Conservation (phyloP, 2,113 vertebrate genomes). For the Cnemophilus loriae region DNA sequence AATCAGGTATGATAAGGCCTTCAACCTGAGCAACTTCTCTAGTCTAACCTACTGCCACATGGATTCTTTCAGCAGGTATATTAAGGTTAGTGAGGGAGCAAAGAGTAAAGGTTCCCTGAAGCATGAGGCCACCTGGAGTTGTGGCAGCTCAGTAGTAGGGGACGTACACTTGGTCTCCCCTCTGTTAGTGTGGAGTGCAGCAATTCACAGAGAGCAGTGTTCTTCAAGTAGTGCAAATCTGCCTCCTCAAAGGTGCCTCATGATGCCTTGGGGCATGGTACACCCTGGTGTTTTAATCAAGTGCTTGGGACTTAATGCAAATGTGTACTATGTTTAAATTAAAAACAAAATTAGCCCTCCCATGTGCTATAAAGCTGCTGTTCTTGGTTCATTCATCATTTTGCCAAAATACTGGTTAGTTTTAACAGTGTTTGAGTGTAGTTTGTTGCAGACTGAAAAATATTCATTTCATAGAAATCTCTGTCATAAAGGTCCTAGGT, state of each 20-base stretch:
- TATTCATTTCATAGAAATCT: background rate
- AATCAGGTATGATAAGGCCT: background rate
- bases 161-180: rapidly evolving
- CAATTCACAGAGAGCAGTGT: background rate
- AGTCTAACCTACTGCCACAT: background rate
- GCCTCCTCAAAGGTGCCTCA: background rate
- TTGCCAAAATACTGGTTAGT: background rate
- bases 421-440: background rate
- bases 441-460: background rate
- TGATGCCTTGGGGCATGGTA: background rate
- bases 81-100: background rate
- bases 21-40: background rate
- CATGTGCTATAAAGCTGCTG: background rate
- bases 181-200: background rate
- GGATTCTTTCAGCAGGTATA: background rate
- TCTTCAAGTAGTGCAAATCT: background rate
- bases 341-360: background rate
- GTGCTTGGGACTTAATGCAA: background rate
- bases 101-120: background rate
- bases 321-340: background rate
- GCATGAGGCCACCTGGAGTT: background rate
- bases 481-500: background rate
- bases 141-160: background rate
- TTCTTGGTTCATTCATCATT: background rate
- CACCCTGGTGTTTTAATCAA: background rate